Percentiles rank a stretch among this genome's conserved stretches.
Evolutionary conservation across 2,113 vertebrate genomes (phyloP).

Genomic region (Antennarius striatus): DNA sequence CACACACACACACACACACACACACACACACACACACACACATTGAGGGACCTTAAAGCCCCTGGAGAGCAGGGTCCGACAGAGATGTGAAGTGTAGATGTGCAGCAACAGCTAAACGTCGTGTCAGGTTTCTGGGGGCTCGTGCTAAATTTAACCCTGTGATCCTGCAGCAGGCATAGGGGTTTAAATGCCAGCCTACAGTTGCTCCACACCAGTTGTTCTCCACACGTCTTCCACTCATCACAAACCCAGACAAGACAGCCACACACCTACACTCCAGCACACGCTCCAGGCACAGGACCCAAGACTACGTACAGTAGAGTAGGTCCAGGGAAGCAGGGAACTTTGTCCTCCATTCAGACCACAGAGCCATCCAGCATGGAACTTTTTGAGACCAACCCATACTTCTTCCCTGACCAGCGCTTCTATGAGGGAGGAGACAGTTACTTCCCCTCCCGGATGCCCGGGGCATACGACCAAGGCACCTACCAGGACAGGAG

Average conservation of each 20-base stretch:
- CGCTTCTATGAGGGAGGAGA: conserved; percentile 93
- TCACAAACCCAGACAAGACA: conserved; percentile 72
- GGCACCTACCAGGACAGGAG: conserved; percentile 84
- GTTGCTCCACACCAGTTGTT: conserved; percentile 84
- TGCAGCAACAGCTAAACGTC: conserved; percentile 97
- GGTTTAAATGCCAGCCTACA: conserved; percentile 99
- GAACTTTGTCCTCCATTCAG: conserved; percentile 44
- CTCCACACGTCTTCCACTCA: conserved; percentile 80
- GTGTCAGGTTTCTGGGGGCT: conserved; percentile 93
- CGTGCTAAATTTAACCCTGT: conserved; percentile 98
- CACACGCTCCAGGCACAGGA: conserved; percentile 59
- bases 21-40: conserved; percentile 29
- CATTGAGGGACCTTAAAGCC: conserved; percentile 73
- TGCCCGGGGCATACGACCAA: conserved; percentile 85
- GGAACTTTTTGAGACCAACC: conserved; percentile 99
- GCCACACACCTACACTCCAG: conserved; percentile 45
- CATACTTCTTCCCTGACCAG: conserved; percentile 95
- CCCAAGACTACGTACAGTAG: conserved; percentile 44
- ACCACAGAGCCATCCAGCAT: conserved; percentile 72
- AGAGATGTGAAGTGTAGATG: conserved; percentile 96
- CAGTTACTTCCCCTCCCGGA: conserved; percentile 87
- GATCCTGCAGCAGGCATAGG: conserved; percentile 95
- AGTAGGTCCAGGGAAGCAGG: conserved; percentile 51
- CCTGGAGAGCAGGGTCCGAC: conserved; percentile 81
- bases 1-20: conserved; percentile 15